A percentile compares a stretch with the other conserved stretches of the same genome.
Evolutionary conservation across 2,797 vertebrate species (phyloP).

Genomic region (Hippoglossus hippoglossus): DNA sequence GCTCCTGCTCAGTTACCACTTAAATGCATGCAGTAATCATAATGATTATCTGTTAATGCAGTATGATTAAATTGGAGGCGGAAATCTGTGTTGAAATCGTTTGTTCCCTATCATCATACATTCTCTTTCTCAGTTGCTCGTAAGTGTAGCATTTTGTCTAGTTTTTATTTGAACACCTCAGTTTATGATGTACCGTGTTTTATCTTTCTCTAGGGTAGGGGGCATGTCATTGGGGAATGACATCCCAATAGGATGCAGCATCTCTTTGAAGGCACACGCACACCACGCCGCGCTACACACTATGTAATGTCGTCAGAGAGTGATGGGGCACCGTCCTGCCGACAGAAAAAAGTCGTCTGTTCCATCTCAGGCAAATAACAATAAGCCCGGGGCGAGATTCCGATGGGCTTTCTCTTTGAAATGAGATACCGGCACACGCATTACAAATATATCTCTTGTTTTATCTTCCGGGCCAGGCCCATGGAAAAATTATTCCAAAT

Average conservation of each 20-base stretch:
- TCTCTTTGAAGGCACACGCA: conserved; percentile 62
- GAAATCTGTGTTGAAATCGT: no score
- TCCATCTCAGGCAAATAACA: conserved; percentile 85
- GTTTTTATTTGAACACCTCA: background rate
- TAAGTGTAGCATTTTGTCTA: no score
- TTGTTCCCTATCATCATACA: no score
- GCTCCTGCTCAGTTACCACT: no score
- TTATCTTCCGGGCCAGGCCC: conserved; percentile 85
- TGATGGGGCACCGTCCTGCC: conserved; percentile 75
- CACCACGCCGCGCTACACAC: conserved; percentile 38
- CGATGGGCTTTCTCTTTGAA: conserved; percentile 85
- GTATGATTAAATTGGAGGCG: no score
- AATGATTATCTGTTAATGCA: no score
- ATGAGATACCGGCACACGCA: conserved; percentile 83
- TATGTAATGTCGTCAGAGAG: conserved; percentile 78
- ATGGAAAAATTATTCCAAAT: conserved; percentile 88
- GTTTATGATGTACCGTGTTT: conserved; percentile 15
- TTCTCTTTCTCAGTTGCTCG: no score
- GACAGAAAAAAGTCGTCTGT: conserved; percentile 78
- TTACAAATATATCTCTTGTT: conserved; percentile 88
- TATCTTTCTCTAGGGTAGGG: conserved; percentile 4
- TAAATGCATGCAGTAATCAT: no score
- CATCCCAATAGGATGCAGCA: conserved; percentile 54
- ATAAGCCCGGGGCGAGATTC: conserved; percentile 81
- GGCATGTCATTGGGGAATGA: conserved; percentile 60